Base-by-base conservation (phyloP, 1,140 invertebrate genomes). In the Paraescarpia echinospica region DNA sequence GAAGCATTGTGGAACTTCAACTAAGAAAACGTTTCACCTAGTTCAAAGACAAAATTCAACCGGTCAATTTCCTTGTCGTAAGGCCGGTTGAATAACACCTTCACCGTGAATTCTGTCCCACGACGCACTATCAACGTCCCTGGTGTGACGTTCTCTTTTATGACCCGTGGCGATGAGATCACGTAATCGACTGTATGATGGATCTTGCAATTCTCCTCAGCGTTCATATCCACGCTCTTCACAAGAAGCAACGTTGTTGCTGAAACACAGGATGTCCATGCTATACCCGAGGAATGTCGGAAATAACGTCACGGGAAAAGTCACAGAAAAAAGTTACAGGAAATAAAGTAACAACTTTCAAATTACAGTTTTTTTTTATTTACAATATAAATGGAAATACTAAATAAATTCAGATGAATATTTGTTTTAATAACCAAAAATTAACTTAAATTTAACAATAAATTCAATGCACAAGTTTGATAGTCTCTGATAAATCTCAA, bases 181-280 rank as follows among this genome's bases (percentile, higher is more conserved):
- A 98, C 97, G 95, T 97, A 98, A 94, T 97, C 97, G 90, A 96
- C 97, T 0, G 98, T 98, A 94, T 97, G 97, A 95, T 99, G 98
- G 33, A 97, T 96, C 22, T 96, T 96, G 0, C 97, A 97, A 96
- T 99, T 99, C 94, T 97, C 97, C 91, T 77, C 59, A 77, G 59
- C 59, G 22, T 77, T 77, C 59, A 77, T 77, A 18, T 77, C 59
- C 14, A 77, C 12, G 22, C 2, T 22, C 59, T 77, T 77, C 22
- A 77, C 59, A 31, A 77, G 59, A 12, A 77, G 59, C 22, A 77
- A 18, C 18, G 48, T 8, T 31, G 2, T 27, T 22, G 2, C 59
- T 77, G 59, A 77, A 77, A 77, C 22, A 77, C 27, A 77, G 59
- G 59, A 12, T 12, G n/a, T n/a, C n/a, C n/a, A n/a, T n/a, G n/a